Conservation (phyloP, 2,797 vertebrate species). For the Neopelma chrysocephalum region DNA sequence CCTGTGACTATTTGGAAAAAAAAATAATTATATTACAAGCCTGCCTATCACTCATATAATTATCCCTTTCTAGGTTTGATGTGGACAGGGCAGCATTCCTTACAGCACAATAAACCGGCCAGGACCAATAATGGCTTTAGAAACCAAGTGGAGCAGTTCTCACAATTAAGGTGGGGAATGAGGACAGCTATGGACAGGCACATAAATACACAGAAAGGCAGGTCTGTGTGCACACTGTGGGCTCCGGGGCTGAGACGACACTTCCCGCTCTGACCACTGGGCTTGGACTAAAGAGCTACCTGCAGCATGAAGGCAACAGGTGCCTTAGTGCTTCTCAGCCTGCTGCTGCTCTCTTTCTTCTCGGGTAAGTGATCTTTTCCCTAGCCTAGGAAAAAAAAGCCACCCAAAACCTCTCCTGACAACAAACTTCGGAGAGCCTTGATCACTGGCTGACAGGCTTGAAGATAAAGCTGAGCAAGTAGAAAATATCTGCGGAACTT, state of each 20-base stretch:
- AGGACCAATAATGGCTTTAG: constrained; percentile 59
- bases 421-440: neutral
- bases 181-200: neutral
- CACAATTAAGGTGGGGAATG: constrained; percentile 73
- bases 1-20: constrained; percentile 54
- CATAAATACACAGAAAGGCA: constrained; percentile 59
- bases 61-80: constrained; percentile 70
- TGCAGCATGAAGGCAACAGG: constrained; percentile 73
- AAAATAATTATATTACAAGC: constrained; percentile 29
- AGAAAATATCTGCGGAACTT: neutral
- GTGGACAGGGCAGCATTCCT: constrained; percentile 68
- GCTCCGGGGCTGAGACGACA: constrained; percentile 23
- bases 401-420: neutral
- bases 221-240: constrained; percentile 4
- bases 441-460: neutral
- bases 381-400: neutral
- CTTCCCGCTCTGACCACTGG: neutral
- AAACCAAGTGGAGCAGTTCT: constrained; percentile 55
- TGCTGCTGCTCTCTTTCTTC: constrained; percentile 72
- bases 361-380: constrained; percentile 69
- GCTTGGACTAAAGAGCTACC: constrained; percentile 42
- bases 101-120: constrained; percentile 57
- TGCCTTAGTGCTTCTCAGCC: constrained; percentile 70
- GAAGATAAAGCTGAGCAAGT: constrained; percentile 39
- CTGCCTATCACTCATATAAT: constrained; percentile 55